Evolutionary conservation across 1,140 invertebrate species (phyloP), one percentile per base, ranked within the genome.

Genomic region (Protaetia brevitarsis): DNA sequence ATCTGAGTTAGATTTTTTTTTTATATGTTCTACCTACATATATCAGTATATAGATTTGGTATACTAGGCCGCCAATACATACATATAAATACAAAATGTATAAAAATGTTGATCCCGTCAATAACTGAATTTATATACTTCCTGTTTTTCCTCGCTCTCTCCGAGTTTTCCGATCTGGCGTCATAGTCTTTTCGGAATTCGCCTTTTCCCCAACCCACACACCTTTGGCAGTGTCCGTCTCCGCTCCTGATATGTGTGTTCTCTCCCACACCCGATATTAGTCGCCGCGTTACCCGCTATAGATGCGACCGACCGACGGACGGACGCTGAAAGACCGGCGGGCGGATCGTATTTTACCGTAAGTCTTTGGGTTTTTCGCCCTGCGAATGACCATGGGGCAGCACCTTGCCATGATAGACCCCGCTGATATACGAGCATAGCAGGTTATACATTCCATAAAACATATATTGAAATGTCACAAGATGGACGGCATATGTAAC

Each of bases 391-490:
- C 71, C 70, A 65, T 58, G 31, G 68, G 68, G 71, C 67, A 69
- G 70, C 73, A 74, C 73, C 73, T 74, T 74, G 73, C 73, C 66
- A 71, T 74, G 73, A 74, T 74, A 73, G 73, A 72, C 73, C 73
- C 71, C 66, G 65, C 65, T 74, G 73, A 74, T 74, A 74, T 74
- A 74, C 69, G 73, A 68, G 66, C 70, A 60, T 67, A 66, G 71
- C 71, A 72, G 71, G 73, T 73, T 71, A 70, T 71, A 73, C 71
- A 73, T 73, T 73, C 73, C 67, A 74, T 74, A 74, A 74, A 74
- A 74, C 73, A 74, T 74, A 74, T 74, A 74, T 74, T 74, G 73
- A 74, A 73, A 74, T 74, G 72, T 74, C 72, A 72, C 66, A 36
- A 66, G 66, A 72, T 70, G 68, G 66, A 64, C 68, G 68, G 62